Conservation (phyloP, 2,797 vertebrate species). For the Austrolebias charrua region DNA sequence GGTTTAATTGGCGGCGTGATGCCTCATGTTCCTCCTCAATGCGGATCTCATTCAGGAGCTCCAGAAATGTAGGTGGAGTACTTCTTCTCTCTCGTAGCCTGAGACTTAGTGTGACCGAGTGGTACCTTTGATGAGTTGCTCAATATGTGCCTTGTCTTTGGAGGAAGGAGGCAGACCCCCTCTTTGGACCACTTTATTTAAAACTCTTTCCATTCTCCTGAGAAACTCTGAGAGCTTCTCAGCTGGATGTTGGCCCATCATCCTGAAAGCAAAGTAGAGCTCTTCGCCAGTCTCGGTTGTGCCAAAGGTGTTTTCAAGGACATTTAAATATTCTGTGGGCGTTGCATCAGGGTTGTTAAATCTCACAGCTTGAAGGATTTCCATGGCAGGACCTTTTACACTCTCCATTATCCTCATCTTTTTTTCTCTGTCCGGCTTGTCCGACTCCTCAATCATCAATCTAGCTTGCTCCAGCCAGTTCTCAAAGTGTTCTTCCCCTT, state of each 20-base stretch:
- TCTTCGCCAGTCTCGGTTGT: background rate
- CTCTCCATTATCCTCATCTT: slow-evolving; percentile 5
- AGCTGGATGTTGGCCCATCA: background rate
- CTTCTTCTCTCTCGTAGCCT: background rate
- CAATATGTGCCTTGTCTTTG: background rate
- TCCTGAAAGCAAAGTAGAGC: background rate
- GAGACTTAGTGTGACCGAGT: background rate
- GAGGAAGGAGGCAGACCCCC: background rate
- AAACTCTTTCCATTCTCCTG: background rate
- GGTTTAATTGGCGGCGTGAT: background rate
- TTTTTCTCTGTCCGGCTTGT: background rate
- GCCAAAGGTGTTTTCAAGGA: background rate
- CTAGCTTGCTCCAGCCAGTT: slow-evolving; percentile 1
- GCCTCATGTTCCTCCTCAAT: background rate
- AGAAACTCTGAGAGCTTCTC: slow-evolving; percentile 2
- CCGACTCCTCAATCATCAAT: background rate
- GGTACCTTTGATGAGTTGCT: slow-evolving; percentile 1
- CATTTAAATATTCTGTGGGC: background rate
- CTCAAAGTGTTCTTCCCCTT: background rate
- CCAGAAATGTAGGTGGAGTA: background rate
- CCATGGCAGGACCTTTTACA: background rate
- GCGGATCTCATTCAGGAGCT: slow-evolving; percentile 1
- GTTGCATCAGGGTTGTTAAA: background rate
- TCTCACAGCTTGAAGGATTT: background rate
- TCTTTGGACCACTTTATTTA: slow-evolving; percentile 5